Conservation (phyloP, 2,797 vertebrate species). For the Artibeus jamaicensis region DNA sequence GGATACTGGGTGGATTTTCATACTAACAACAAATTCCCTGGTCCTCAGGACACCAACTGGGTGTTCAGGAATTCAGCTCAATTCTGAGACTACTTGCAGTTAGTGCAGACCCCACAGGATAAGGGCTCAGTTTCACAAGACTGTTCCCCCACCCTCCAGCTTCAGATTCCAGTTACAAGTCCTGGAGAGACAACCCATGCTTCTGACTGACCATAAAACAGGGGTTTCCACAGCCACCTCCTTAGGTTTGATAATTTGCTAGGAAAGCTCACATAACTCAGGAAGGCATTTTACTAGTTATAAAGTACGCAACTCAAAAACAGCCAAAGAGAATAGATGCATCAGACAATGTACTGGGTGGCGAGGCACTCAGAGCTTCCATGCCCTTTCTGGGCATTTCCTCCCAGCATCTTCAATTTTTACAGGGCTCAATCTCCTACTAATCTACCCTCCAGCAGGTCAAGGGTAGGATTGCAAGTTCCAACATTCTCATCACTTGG, state of each 20-base stretch:
- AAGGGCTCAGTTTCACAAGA: too few species aligned
- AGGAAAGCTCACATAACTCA: background rate
- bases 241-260: background rate
- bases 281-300: background rate
- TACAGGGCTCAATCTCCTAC: background rate
- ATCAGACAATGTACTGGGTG: background rate
- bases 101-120: too few species aligned
- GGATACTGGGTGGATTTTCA: background rate
- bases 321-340: background rate
- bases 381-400: background rate
- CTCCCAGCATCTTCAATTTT: background rate
- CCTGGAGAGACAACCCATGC: background rate
- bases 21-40: background rate
- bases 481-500: background rate
- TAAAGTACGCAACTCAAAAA: background rate
- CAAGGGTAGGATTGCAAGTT: background rate
- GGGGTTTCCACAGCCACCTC: background rate
- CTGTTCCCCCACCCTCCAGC: background rate
- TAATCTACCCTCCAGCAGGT: background rate
- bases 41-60: background rate
- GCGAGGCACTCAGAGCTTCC: background rate
- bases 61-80: background rate
- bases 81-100: background rate
- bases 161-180: background rate
- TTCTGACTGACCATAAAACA: background rate